Evolutionary conservation across 2,113 vertebrate genomes (phyloP).

Genomic region (Pao palembangensis): DNA sequence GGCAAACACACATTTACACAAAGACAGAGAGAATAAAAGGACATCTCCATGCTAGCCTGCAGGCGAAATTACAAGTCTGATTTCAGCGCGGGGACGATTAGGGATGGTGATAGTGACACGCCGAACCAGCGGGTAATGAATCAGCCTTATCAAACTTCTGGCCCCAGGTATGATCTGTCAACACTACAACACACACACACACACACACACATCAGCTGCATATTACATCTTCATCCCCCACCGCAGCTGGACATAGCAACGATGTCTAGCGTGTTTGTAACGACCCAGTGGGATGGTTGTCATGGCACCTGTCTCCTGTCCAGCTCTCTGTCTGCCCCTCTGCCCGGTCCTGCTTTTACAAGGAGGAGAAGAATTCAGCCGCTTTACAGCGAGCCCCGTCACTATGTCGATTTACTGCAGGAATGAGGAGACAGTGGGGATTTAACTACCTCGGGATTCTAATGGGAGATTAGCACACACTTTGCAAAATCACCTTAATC

Average conservation of each 20-base stretch:
- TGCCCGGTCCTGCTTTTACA: slow-evolving; percentile 4
- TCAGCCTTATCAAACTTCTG: slow-evolving; percentile 59
- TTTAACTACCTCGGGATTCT: slow-evolving; percentile 53
- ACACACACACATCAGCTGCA: slow-evolving; percentile 12
- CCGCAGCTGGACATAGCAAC: slow-evolving; percentile 15
- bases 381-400: slow-evolving; percentile 35
- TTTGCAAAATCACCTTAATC: slow-evolving; percentile 58
- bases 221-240: slow-evolving; percentile 16
- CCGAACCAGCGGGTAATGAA: slow-evolving; percentile 58
- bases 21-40: neutral
- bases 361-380: slow-evolving; percentile 55
- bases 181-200: slow-evolving; percentile 12
- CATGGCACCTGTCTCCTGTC: slow-evolving; percentile 2
- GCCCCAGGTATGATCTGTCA: slow-evolving; percentile 58
- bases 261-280: slow-evolving; percentile 18
- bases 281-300: slow-evolving; percentile 16
- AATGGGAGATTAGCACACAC: slow-evolving; percentile 47
- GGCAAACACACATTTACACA: slow-evolving; percentile 17
- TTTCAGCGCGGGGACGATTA: slow-evolving; percentile 46
- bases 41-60: slow-evolving; percentile 16
- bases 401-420: slow-evolving; percentile 45
- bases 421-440: slow-evolving; percentile 37
- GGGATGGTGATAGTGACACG: slow-evolving; percentile 44
- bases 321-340: slow-evolving; percentile 18
- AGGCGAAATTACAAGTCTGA: slow-evolving; percentile 48